Evolutionary conservation across 2,888 invertebrate genomes (phyloP).

Genomic region (Luperina nickerlii): DNA sequence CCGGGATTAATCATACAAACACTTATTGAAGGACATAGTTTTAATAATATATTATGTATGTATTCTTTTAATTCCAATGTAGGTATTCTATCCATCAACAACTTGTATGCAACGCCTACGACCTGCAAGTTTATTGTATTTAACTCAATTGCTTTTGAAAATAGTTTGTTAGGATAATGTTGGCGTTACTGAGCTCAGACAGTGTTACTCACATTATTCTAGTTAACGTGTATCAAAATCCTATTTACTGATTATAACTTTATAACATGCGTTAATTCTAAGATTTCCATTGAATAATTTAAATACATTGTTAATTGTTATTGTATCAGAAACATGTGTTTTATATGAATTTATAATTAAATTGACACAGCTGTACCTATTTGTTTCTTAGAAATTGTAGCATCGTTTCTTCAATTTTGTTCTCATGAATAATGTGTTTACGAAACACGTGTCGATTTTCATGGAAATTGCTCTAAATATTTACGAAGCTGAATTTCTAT

Average conservation of each 20-base stretch:
- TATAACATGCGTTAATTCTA: slow-evolving; percentile 26
- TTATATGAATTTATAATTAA: slow-evolving; percentile 37
- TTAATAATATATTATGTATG: slow-evolving; percentile 1
- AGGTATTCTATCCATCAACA: not conserved
- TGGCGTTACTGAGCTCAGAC: not conserved
- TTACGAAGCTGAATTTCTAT: not conserved
- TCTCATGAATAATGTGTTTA: slow-evolving; percentile 27
- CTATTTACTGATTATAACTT: slow-evolving; percentile 21
- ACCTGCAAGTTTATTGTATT: slow-evolving; percentile 12
- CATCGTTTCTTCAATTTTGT: slow-evolving; percentile 17
- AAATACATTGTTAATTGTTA: slow-evolving; percentile 33
- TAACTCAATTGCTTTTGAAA: slow-evolving; percentile 6
- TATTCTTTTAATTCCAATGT: slow-evolving; percentile 7
- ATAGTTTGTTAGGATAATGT: slow-evolving; percentile 18
- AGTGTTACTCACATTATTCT: slow-evolving; percentile 23
- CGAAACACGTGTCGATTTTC: slow-evolving; percentile 23
- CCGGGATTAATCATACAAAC: slow-evolving; percentile 19
- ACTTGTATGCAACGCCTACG: slow-evolving; percentile 13
- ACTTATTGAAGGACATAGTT: slow-evolving; percentile 9
- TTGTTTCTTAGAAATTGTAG: slow-evolving; percentile 48
- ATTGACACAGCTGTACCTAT: slow-evolving; percentile 43
- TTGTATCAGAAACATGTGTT: slow-evolving; percentile 14
- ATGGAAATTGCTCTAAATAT: slow-evolving; percentile 9
- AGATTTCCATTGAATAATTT: slow-evolving; percentile 36
- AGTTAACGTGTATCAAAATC: not conserved